Percentiles rank a stretch among this genome's conserved stretches.
These are phyloP conservation scores for Brachionus asplanchnoidis DNA, from an alignment of 1,140 invertebrate species.

Conservation along the genomic window DNA sequence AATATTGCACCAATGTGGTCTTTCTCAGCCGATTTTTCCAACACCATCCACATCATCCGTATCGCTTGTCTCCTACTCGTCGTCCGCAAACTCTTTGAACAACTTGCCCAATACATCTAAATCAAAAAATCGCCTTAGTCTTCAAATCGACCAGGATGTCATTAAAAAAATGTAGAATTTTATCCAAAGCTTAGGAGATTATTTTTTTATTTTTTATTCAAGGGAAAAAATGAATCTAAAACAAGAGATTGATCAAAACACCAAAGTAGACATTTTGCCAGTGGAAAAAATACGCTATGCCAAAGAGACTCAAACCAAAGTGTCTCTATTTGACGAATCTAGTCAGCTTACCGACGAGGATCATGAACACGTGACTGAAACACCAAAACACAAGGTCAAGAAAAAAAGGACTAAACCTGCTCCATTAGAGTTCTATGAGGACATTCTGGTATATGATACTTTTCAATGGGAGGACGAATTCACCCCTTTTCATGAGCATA, in stretches of 20 bases:
- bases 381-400: neutral
- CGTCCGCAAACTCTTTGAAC: neutral
- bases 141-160: slow-evolving; percentile 1
- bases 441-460: slow-evolving; percentile 25
- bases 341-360: neutral
- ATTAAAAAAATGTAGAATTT: neutral
- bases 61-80: neutral
- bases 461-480: slow-evolving; percentile 42
- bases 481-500: neutral
- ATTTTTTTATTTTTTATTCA: neutral
- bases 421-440: neutral
- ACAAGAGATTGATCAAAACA: neutral
- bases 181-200: neutral
- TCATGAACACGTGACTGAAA: neutral
- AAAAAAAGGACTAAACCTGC: neutral
- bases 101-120: neutral
- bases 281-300: slow-evolving; percentile 25
- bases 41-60: slow-evolving; percentile 9
- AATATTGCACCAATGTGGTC: neutral
- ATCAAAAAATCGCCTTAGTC: neutral
- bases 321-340: neutral
- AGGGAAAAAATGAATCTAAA: slow-evolving; percentile 28
- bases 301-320: slow-evolving; percentile 36
- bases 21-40: neutral
- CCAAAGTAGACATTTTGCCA: slow-evolving; percentile 15